Base-by-base conservation (phyloP, 2,113 vertebrate genomes). In the Clinocottus analis region DNA sequence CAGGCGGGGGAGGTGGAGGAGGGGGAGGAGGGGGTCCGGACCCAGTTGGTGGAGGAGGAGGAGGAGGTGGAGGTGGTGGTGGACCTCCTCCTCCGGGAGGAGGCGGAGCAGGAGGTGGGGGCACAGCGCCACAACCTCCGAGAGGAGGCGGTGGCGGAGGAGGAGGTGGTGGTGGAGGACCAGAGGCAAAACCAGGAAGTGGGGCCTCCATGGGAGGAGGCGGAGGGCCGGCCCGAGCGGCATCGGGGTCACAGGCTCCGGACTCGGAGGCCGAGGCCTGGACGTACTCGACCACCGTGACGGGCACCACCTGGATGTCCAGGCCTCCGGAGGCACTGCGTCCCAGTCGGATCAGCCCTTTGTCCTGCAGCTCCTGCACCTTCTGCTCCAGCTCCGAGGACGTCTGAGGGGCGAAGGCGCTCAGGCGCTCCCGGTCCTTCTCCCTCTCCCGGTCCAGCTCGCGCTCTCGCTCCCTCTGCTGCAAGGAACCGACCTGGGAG, bases 341-440 rank as follows among this genome's bases (percentile, higher is more conserved):
- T 72, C 94, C 85, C 85, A 98, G 89, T 3, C 93, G 95, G 85
- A 99, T 93, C 89, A 97, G 83, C 2, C 97, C 97, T 83, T 96
- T 95, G 69, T 97, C 95, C 92, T 98, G 95, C 87, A 99, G 94
- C 85, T 97, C 96, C 49, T 79, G 94, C 82, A 98, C 91, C 83
- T 96, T 96, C 81, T 90, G 90, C 91, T 98, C 96, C 77, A 98
- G 90, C 37, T 95, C 95, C 0, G 84, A 84, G 0, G 60, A 0
- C 1, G 43, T 72, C 51, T 89, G 86, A 43, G 70, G 53, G 37
- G 66, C 3, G 2, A 76, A 67, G 35, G 62, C 39, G 25, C 79
- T 80, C 49, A 89, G 39, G 10, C 90, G 87, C 78, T 94, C 94
- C 31, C 90, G 51, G 79, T 95, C 93, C 73, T 87, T 90, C 77